Conservation (phyloP, 1,140 invertebrate species). For the Tetramorium parvispinum region DNA sequence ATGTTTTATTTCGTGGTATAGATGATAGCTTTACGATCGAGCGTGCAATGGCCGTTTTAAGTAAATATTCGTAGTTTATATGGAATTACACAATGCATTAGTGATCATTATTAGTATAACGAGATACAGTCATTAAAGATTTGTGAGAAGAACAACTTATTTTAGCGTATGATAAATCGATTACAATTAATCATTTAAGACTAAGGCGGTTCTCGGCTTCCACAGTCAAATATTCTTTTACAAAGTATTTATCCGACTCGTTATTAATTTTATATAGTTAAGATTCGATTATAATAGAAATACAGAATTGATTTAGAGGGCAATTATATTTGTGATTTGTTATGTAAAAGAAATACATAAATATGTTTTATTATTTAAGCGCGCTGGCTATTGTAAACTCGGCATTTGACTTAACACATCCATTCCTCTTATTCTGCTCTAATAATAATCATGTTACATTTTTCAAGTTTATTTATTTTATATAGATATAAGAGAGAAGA, state of each 20-base stretch:
- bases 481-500: not conserved
- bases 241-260: conserved; percentile 5
- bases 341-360: conserved; percentile 38
- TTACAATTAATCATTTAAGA: conserved; percentile 2
- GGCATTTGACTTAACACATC: conserved; percentile 63
- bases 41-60: conserved; percentile 78
- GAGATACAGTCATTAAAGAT: not conserved
- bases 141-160: not conserved
- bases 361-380: conserved; percentile 33
- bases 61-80: conserved; percentile 59
- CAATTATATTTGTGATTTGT: conserved; percentile 22
- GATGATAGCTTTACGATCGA: conserved; percentile 70
- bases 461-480: conserved; percentile 60
- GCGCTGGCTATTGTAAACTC: conserved; percentile 70
- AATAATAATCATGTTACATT: conserved; percentile 35
- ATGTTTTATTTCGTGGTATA: conserved; percentile 51
- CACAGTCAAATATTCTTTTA: conserved; percentile 10
- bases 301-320: conserved; percentile 26
- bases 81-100: conserved; percentile 62
- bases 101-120: conserved; percentile 4
- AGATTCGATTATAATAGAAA: conserved; percentile 21
- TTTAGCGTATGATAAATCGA: not conserved
- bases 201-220: not conserved
- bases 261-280: conserved; percentile 32
- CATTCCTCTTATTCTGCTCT: conserved; percentile 43